phyloP scores from a whole-genome alignment of 2,888 invertebrate species.

The Ecliptopera silaceata region DNA sequence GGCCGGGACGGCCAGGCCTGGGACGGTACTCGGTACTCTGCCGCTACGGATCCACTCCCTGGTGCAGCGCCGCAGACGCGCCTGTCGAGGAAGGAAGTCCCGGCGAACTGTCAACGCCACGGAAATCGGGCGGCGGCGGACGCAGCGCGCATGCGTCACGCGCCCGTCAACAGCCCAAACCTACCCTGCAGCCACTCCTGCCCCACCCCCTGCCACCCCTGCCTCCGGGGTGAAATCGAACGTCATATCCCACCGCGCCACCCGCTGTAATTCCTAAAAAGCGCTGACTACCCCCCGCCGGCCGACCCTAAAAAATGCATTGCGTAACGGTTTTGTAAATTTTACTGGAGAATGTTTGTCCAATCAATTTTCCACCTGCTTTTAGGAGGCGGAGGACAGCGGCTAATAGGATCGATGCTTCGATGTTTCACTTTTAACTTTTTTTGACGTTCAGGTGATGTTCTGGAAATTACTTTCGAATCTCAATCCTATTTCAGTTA shows the following conservation, averaged over 20 bases:
- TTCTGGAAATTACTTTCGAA: conserved; percentile 4
- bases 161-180: conserved; percentile 80
- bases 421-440: conserved; percentile 24
- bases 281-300: conserved; percentile 76
- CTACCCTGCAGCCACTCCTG: conserved; percentile 67
- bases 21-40: conserved; percentile 33
- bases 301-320: conserved; percentile 82
- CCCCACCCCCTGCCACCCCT: conserved; percentile 55
- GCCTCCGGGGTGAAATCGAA: conserved; percentile 73
- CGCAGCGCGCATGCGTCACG: conserved; percentile 77
- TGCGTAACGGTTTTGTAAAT: conserved; percentile 80
- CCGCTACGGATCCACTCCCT: conserved; percentile 38
- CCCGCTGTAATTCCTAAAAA: conserved; percentile 79
- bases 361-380: conserved; percentile 79
- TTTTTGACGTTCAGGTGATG: conserved; percentile 11
- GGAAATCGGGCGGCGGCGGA: conserved; percentile 82
- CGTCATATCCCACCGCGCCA: conserved; percentile 79
- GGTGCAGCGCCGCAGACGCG: conserved; percentile 74
- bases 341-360: conserved; percentile 67
- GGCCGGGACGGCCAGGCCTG: conserved; percentile 38
- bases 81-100: conserved; percentile 80
- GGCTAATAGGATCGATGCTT: conserved; percentile 28
- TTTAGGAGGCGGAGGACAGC: conserved; percentile 24
- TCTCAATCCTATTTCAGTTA: neutral
- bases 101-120: conserved; percentile 85